These are phyloP conservation scores for Sepiola atlantica DNA, from an alignment of 2,888 invertebrate species.

Conservation along the genomic window DNA sequence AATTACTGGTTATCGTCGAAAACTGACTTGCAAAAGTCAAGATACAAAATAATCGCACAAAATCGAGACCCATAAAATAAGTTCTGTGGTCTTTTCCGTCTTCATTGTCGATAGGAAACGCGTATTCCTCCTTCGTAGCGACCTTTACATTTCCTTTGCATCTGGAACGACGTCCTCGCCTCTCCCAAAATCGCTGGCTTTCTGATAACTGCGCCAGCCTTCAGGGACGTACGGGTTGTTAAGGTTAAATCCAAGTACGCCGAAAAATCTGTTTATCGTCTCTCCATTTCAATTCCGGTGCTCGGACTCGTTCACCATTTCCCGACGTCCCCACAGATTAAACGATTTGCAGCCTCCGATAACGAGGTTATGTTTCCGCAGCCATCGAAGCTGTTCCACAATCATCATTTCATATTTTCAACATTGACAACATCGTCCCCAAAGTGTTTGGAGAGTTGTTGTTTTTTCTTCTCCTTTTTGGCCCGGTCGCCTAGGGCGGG, in stretches of 20 bases:
- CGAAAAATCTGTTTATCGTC: background rate
- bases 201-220: background rate
- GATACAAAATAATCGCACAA: background rate
- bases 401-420: background rate
- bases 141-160: background rate
- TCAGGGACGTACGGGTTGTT: background rate
- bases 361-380: background rate
- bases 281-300: background rate
- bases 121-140: background rate
- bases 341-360: background rate
- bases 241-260: background rate
- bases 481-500: background rate
- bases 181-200: background rate
- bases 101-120: background rate
- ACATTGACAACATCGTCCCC: background rate
- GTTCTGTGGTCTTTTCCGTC: background rate
- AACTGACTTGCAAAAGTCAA: background rate
- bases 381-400: background rate
- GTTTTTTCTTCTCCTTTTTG: background rate
- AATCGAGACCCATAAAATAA: background rate
- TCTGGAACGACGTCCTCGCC: too few species aligned
- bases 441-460: background rate
- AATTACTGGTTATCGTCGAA: background rate
- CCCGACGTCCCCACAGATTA: background rate
- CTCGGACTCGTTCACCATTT: background rate